Evolutionary conservation across 2,888 invertebrate species (phyloP), one percentile per base, ranked within the genome.

Genomic region (Maniola hyperantus): DNA sequence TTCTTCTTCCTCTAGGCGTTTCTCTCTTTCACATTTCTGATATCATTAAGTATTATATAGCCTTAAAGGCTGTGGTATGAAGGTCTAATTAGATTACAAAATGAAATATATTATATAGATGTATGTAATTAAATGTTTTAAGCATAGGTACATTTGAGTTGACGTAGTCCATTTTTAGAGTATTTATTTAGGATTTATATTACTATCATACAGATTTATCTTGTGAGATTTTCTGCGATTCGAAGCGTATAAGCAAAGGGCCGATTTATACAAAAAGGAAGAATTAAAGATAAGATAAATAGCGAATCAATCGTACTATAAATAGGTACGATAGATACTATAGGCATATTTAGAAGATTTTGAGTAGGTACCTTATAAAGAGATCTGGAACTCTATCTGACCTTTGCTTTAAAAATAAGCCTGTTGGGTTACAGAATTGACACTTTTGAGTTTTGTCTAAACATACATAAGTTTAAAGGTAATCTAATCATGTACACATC

Each of bases 1-100:
- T 77, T 76, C 74, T 69, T 70, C 77, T 82, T 81, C 79, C 78
- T 77, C 58, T 75, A 80, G 76, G 71, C 69, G 70, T 80, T 83
- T 75, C 79, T 74, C 79, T 84, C 76, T 79, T 71, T 76, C 76
- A 75, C 76, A 64, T 58, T 69, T 70, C 64, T 67, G 50, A 64
- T 66, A 69, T 67, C 53, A 50, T 68, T 65, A 61, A 11, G 78
- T 78, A 60, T 50, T 66, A 75, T 73, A 74, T 79, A 86, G 91
- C 90, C 89, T 88, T 83, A 74, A 79, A 79, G 89, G 90, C 89
- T 88, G 87, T 89, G 88, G 80, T 85, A 79, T 80, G 71, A 81
- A 79, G 79, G 74, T 78, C 76, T 76, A 77, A 75, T 71, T 75
- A 77, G 69, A 71, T 65, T 67, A 69, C 63, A 68, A 62, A 70